Evolutionary conservation across 1,140 invertebrate species (phyloP), one percentile per base, ranked within the genome.

Genomic region (Pachypsylla venusta): DNA sequence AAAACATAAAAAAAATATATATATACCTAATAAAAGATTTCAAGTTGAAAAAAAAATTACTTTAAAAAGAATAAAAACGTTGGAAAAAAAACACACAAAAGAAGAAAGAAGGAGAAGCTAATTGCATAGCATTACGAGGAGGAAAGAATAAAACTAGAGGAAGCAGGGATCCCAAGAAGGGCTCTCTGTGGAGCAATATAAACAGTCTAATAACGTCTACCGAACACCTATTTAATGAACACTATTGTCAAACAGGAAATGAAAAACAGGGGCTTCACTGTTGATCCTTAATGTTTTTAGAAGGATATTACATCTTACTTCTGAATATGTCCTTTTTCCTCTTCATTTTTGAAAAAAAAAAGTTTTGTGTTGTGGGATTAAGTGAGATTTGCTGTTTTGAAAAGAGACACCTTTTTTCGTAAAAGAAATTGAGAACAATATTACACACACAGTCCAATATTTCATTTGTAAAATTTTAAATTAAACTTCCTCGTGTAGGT

Each of bases 201-300:
- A 60, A 59, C 57, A 35, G 60, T 64, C 67, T 67, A 68, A 68
- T 68, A 62, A 65, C 65, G 62, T 64, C 63, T n/a, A n/a, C 60
- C 64, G 67, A 69, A 69, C 68, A 69, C 68, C 67, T 69, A 68
- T 68, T 69, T 69, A 69, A 69, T 69, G 68, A 69, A 69, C n/a
- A n/a, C 68, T 67, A 69, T 64, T 64, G 63, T 63, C 59, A 57
- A 53, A 58, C 63, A 64, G 64, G 59, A 64, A 65, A 64, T 63
- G 63, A 63, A 61, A 61, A 63, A 48, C 42, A 48, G 42, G 42
- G 42, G 42, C 16, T 48, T 48, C 4, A 19, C 16, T 4, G 4
- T 48, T 48, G 42, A 48, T 48, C 42, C 42, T 48, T n/a, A n/a
- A n/a, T n/a, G n/a, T n/a, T n/a, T n/a, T 35, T 35, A 12, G 16